A percentile compares a stretch with the other conserved stretches of the same genome.
These are phyloP conservation scores for Brienomyrus brachyistius DNA, from an alignment of 2,113 vertebrate genomes.

Conservation along the genomic window DNA sequence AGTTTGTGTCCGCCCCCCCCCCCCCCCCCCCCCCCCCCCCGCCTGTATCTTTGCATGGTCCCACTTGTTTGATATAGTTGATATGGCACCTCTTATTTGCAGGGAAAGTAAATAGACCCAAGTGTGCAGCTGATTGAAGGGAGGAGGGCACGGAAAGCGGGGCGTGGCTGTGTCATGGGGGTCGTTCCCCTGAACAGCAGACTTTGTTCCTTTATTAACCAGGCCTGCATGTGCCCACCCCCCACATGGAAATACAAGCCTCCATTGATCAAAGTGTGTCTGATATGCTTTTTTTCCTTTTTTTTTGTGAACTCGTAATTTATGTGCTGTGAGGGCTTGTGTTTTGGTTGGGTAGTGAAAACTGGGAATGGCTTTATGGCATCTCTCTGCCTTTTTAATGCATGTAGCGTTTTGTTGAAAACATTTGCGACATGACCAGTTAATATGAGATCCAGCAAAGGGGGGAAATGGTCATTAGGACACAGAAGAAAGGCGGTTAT, in stretches of 20 bases:
- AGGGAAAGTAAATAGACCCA: not conserved
- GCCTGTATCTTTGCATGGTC: not conserved
- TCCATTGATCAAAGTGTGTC: not conserved
- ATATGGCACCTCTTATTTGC: not conserved
- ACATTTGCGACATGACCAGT: not conserved
- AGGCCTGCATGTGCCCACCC: not conserved
- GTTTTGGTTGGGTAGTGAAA: not conserved
- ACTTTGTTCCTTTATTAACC: not conserved
- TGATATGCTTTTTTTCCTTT: not conserved
- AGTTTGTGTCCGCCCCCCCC: not conserved
- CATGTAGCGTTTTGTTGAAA: not conserved
- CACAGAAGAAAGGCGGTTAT: not conserved
- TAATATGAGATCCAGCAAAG: not conserved
- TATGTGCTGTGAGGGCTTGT: not conserved
- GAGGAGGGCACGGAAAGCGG: not conserved
- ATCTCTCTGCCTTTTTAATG: constrained; percentile 2
- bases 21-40: not conserved
- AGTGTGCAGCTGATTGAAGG: not conserved
- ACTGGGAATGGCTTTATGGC: not conserved
- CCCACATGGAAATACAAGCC: not conserved
- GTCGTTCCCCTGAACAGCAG: not conserved
- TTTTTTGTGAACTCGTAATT: not conserved
- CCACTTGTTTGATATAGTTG: not conserved
- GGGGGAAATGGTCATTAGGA: not conserved
- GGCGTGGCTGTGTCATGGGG: not conserved